Conservation (phyloP, 2,113 vertebrate genomes). For the Cololabis saira region DNA sequence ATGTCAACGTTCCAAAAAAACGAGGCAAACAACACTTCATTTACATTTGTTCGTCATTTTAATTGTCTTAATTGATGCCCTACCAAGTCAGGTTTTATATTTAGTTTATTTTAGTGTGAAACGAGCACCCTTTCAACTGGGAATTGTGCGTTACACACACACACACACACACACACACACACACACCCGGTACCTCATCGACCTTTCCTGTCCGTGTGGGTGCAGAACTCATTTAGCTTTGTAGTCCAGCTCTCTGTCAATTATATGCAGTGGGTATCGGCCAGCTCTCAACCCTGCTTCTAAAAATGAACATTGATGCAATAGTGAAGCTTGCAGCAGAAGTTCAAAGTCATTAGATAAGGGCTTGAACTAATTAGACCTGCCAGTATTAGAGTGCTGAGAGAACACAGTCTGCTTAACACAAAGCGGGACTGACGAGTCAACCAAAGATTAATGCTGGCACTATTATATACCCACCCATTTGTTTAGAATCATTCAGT, state of each 20-base stretch:
- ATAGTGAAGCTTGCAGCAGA: constrained; percentile 50
- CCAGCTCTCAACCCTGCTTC: constrained; percentile 45
- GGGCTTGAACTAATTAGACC: constrained; percentile 53
- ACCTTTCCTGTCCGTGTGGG: background rate
- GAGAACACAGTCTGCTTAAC: constrained; percentile 13
- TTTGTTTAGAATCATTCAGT: too few relatives aligned
- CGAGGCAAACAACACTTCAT: too few relatives aligned
- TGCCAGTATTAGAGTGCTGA: constrained; percentile 24
- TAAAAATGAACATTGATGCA: constrained; percentile 65
- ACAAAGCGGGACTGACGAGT: background rate
- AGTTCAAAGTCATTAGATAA: constrained; percentile 51
- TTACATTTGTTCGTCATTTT: too few relatives aligned
- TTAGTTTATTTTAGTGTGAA: background rate
- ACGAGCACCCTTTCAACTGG: background rate
- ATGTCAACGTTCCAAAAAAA: too few relatives aligned
- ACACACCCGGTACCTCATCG: constrained; percentile 1
- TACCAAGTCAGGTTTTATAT: too few relatives aligned
- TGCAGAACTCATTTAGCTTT: constrained; percentile 28
- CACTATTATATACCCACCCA: too few relatives aligned
- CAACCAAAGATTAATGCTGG: background rate
- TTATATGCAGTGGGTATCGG: constrained; percentile 33
- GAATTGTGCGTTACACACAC: background rate
- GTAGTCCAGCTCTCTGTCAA: constrained; percentile 42
- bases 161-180: background rate
- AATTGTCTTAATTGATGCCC: too few relatives aligned